Evolutionary conservation across 2,113 vertebrate genomes (phyloP).

Genomic region (Chlorodrepanis virens): DNA sequence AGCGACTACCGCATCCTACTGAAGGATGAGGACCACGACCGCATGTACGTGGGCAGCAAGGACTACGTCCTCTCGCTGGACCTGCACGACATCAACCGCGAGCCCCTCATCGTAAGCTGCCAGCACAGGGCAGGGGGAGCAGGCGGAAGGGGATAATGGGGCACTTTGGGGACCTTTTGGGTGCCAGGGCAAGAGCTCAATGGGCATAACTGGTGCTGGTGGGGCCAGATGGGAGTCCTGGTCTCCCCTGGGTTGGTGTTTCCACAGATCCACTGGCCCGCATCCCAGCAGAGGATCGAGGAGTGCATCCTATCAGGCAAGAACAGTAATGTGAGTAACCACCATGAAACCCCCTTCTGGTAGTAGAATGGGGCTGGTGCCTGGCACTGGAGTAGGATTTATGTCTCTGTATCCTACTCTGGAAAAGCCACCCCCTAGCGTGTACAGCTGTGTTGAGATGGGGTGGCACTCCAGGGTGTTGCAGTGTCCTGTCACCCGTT

Average conservation of each 20-base stretch:
- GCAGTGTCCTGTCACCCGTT: neutral
- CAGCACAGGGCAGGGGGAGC: neutral
- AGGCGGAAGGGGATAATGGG: neutral
- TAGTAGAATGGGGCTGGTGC: neutral
- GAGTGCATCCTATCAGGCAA: slow-evolving; percentile 97
- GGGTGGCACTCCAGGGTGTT: neutral
- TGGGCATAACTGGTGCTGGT: neutral
- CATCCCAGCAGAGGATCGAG: slow-evolving; percentile 88
- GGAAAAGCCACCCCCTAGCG: neutral
- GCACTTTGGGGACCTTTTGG: rapidly evolving
- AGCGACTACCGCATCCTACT: slow-evolving; percentile 95
- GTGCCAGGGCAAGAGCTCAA: rapidly evolving
- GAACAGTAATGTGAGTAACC: slow-evolving; percentile 90
- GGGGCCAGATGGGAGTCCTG: neutral
- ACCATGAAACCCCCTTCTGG: neutral
- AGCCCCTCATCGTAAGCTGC: slow-evolving; percentile 92
- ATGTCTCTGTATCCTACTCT: neutral
- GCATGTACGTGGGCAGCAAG: slow-evolving; percentile 99
- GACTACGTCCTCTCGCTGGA: slow-evolving; percentile 96
- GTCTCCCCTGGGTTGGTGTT: neutral
- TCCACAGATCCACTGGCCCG: slow-evolving; percentile 94
- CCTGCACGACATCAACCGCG: slow-evolving; percentile 97
- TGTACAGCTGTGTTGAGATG: rapidly evolving
- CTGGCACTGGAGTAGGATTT: neutral
- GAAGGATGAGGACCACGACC: slow-evolving; percentile 98